These are phyloP conservation scores for Chanos chanos DNA, from an alignment of 2,797 vertebrate genomes.

Conservation along the genomic window DNA sequence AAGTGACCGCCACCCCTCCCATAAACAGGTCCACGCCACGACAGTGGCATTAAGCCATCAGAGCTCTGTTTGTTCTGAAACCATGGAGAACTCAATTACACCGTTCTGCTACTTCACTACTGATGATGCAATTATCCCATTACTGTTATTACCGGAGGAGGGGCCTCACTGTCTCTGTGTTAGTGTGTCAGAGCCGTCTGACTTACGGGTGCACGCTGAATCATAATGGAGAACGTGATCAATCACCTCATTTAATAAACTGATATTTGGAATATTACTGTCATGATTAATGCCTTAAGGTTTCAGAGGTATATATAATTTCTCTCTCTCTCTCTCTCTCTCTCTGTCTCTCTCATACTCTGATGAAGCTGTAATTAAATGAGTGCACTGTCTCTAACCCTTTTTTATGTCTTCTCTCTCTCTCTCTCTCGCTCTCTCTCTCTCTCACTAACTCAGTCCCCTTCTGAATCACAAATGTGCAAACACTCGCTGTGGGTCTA, in stretches of 20 bases:
- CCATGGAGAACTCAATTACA: not conserved
- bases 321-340: not conserved
- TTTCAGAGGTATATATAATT: not conserved
- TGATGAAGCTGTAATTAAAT: too few relatives aligned
- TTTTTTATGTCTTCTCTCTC: too few relatives aligned
- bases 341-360: too few relatives aligned
- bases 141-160: not conserved
- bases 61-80: not conserved
- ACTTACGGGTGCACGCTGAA: not conserved
- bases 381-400: too few relatives aligned
- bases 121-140: conserved; percentile 3
- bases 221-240: not conserved
- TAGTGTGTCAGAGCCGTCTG: not conserved
- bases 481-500: too few relatives aligned
- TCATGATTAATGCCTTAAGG: conserved; percentile 13
- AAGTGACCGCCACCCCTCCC: too few relatives aligned
- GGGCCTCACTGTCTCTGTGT: not conserved
- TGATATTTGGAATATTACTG: conserved; percentile 13
- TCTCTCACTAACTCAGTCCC: too few relatives aligned
- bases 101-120: not conserved
- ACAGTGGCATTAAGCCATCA: not conserved
- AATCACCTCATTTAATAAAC: conserved; percentile 6
- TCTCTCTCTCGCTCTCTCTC: too few relatives aligned
- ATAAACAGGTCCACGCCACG: not conserved
- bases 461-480: too few relatives aligned